Evolutionary conservation across 2,113 vertebrate genomes (phyloP), one percentile per base, ranked within the genome.

Genomic region (Scortum barcoo): DNA sequence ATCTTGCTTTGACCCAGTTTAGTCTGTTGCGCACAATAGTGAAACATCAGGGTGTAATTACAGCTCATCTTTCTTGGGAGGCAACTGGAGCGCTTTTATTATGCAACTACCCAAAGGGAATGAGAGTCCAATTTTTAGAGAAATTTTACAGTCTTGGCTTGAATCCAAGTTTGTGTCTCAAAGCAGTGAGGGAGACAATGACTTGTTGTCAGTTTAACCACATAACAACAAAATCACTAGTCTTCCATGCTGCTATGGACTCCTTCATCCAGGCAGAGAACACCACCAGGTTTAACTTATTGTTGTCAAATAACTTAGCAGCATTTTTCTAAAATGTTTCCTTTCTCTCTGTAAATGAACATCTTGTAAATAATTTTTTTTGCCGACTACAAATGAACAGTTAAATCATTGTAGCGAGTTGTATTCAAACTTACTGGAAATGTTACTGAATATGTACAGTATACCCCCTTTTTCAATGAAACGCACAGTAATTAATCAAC

Each of bases 181-280:
- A 42, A 88, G 94, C 95, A 80, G 56, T 78, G 82, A 84, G 94
- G 94, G 40, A 93, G 95, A 96, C 95, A 85, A 87, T 88, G 95
- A 95, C 83, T 94, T 95, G 95, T 94, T 95, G 95, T 95, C 63
- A 72, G 73, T 70, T 84, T 60, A 44, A 71, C 61, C 53, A 88
- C 73, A 93, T 51, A 96, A 96, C 95, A 96, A 96, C 95, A 96
- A 96, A 96, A 96, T 96, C 95, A 95, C 94, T 95, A 96, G 95
- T 95, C 95, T 96, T 96, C 95, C 95, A 96, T 22, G 68, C 91
- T 50, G 93, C 94, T 36, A 19, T 60, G 87, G 89, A 95, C 92
- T 4, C 46, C 2, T 28, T 67, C 57, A n/a, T 40, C 42, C 60
- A 75, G 1, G 40, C 77, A 26, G 44, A 7, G 22, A 67, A 26